Base-by-base conservation (phyloP, 2,113 vertebrate species). In the Ploceus nigricollis region DNA sequence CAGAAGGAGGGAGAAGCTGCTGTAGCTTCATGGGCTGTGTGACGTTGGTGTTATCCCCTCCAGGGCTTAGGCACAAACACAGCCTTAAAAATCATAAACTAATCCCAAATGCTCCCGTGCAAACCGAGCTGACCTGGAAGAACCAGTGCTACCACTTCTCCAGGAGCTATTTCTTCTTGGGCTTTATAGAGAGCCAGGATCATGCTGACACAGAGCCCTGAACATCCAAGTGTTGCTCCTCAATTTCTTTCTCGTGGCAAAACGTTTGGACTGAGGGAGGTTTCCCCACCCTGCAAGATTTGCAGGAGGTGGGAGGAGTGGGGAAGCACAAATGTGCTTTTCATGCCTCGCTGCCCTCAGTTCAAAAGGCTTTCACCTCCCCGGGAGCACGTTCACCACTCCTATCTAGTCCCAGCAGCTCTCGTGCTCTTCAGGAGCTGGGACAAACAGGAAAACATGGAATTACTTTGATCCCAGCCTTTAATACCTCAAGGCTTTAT, bases 371-470 rank as follows among this genome's bases (percentile, higher is more conserved):
- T 78, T 17, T 56, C n/a, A 22, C 77, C 65, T 84, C 89, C 53
- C 56, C 1, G 0, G 24, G 61, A 92, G 91, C 91, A 94, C 73
- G 77, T 96, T 84, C 77, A 40, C 80, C 0, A 0, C 40, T 94
- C 89, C 69, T 95, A 76, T 94, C 87, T 75, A 45, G 91, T 85
- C 82, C 39, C 73, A 82, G 82, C 92, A 93, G 84, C 57, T 76
- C 95, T 44, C 0, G 1, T 42, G 45, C 71, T 88, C 8, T 0
- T 96, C 63, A 27, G 80, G 94, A 73, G 80, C 72, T 68, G 77
- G 61, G 65, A 96, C 94, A 97, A 97, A 96, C 93, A 95, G 94
- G 95, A 95, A 95, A 91, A n/a, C 83, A 17, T 4, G 5, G 83
- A 79, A 28, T 81, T 33, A 8, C 95, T 97, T 95, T 96, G 93